Conservation (phyloP, 2,888 invertebrate genomes). For the Apotomis turbidana region DNA sequence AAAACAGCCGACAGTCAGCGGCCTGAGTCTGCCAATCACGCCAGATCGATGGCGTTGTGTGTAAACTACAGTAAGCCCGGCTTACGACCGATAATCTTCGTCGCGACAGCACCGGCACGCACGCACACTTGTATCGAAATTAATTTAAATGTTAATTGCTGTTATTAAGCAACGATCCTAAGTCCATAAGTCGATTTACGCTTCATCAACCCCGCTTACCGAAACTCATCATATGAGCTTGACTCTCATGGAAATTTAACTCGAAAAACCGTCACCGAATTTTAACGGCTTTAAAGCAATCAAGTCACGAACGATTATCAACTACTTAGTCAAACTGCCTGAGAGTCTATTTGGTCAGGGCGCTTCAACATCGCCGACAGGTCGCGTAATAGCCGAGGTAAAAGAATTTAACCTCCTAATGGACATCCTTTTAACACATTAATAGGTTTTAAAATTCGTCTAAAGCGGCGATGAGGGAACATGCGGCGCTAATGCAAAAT, state of each 20-base stretch:
- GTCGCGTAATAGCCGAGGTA: constrained; percentile 58
- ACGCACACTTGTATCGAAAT: constrained; percentile 47
- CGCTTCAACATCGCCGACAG: constrained; percentile 44
- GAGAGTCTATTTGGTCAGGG: constrained; percentile 38
- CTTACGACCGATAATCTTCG: constrained; percentile 67
- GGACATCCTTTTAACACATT: constrained; percentile 72
- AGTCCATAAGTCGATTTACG: constrained; percentile 37
- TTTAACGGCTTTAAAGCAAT: constrained; percentile 33
- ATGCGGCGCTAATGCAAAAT: constrained; percentile 47
- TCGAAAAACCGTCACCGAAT: constrained; percentile 6
- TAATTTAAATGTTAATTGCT: constrained; percentile 46
- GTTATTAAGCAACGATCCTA: constrained; percentile 39
- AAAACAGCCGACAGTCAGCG: constrained; percentile 15
- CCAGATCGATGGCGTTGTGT: constrained; percentile 66
- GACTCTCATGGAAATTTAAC: not conserved
- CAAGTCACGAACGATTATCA: constrained; percentile 40
- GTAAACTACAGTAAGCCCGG: constrained; percentile 69
- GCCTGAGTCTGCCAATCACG: constrained; percentile 64
- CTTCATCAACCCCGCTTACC: constrained; percentile 24
- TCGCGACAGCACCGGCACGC: constrained; percentile 64
- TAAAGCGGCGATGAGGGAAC: constrained; percentile 49
- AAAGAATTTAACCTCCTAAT: constrained; percentile 69
- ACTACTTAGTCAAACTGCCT: constrained; percentile 40
- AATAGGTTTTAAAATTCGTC: constrained; percentile 68
- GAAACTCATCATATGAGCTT: constrained; percentile 13